Evolutionary conservation across 53 echinoderm and acorn worm genomes (phyloP).

Genomic region (Paracentrotus lividus): DNA sequence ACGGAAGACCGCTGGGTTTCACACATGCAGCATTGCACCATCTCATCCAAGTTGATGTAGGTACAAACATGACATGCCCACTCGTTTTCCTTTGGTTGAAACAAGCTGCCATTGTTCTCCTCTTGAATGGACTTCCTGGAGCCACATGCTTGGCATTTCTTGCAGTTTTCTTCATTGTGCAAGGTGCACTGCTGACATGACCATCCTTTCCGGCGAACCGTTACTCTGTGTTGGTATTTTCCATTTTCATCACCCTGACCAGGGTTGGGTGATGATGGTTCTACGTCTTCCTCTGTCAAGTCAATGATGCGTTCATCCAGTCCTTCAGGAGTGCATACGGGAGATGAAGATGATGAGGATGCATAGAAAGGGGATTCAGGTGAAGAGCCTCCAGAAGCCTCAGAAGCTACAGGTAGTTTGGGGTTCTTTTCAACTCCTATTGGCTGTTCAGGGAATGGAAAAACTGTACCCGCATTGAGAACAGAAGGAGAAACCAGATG

Average conservation of each 20-base stretch:
- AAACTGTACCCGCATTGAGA: not conserved
- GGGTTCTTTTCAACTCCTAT: not conserved
- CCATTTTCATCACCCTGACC: not conserved
- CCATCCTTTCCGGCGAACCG: constrained; percentile 86
- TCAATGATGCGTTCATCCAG: constrained; percentile 66
- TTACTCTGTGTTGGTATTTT: constrained; percentile 58
- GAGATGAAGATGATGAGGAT: constrained; percentile 40
- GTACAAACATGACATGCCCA: constrained; percentile 95
- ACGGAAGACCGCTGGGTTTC: constrained; percentile 45
- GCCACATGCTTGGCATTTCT: constrained; percentile 74
- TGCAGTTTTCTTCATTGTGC: constrained; percentile 75
- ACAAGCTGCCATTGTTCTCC: constrained; percentile 63
- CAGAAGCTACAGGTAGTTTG: not conserved
- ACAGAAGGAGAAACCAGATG: constrained; percentile 13
- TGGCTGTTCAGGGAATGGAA: constrained; percentile 19
- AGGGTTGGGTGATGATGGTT: constrained; percentile 19
- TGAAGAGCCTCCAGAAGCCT: not conserved
- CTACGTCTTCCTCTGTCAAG: constrained; percentile 59
- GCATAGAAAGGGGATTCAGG: constrained; percentile 53
- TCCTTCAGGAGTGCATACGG: constrained; percentile 52
- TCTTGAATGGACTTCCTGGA: constrained; percentile 52
- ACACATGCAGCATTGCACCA: constrained; percentile 75
- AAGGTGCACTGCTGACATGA: constrained; percentile 84
- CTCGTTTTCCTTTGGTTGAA: constrained; percentile 80
- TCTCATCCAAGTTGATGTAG: constrained; percentile 79